phyloP scores from a whole-genome alignment of 2,888 invertebrate species.

The Yponomeuta plumbellus region DNA sequence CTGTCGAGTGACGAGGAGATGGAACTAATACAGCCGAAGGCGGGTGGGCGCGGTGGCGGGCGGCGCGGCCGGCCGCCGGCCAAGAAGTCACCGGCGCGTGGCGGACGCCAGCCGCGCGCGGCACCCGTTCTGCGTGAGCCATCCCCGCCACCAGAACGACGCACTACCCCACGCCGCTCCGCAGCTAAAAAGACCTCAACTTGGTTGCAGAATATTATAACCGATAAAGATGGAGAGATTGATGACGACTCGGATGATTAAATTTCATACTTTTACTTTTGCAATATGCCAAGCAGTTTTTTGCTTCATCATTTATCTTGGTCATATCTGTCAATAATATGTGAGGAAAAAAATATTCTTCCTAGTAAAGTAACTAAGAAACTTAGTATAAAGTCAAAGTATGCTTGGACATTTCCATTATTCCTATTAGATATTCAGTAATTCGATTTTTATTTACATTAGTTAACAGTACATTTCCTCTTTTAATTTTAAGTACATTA shows the following conservation, averaged over 20 bases:
- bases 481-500: too few species aligned
- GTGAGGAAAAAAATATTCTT: too few species aligned
- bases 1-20: constrained; percentile 54
- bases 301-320: background rate
- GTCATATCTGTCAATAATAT: too few species aligned
- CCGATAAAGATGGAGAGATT: constrained; percentile 14
- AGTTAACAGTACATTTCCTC: too few species aligned
- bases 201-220: constrained; percentile 17
- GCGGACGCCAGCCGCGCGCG: constrained; percentile 23
- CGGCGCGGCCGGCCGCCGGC: constrained; percentile 20
- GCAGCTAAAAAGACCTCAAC: constrained; percentile 18
- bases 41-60: constrained; percentile 24
- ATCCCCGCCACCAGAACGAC: constrained; percentile 39
- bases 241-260: constrained; percentile 17
- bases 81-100: constrained; percentile 23
- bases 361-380: too few species aligned
- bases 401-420: too few species aligned
- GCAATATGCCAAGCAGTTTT: background rate
- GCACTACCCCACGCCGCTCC: constrained; percentile 51
- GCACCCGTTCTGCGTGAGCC: constrained; percentile 23
- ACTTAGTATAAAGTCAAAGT: too few species aligned
- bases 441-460: too few species aligned
- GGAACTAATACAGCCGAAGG: constrained; percentile 25
- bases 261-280: background rate
- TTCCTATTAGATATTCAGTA: too few species aligned